These are phyloP conservation scores for Oreohelix idahoensis DNA, from an alignment of 1,140 invertebrate species.

Conservation along the genomic window DNA sequence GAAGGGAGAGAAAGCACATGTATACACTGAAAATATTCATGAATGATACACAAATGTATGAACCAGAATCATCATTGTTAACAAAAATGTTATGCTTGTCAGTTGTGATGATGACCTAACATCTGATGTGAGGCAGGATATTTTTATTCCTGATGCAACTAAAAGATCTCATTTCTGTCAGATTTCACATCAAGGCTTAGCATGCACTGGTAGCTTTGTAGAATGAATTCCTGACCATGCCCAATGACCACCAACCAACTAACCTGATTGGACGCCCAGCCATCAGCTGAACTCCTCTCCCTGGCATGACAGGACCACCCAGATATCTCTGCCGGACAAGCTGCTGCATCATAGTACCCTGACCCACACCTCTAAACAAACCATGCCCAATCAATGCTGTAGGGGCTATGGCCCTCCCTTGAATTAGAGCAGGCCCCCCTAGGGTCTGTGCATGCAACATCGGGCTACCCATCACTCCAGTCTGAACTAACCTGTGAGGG, in stretches of 20 bases:
- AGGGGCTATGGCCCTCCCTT: neutral
- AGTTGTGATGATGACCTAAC: too few species aligned
- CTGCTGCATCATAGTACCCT: conserved; percentile 28
- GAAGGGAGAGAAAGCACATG: too few species aligned
- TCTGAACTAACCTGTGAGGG: neutral
- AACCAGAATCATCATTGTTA: too few species aligned
- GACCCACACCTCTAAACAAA: conserved; percentile 4
- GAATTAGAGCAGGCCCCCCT: neutral
- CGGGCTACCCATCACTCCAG: conserved; percentile 7
- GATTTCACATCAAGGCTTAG: too few species aligned
- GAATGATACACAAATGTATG: too few species aligned
- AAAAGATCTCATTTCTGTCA: too few species aligned
- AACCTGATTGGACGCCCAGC: conserved; percentile 32
- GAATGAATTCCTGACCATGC: too few species aligned
- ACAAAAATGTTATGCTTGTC: too few species aligned
- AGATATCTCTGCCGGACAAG: conserved; percentile 37
- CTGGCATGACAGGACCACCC: conserved; percentile 34
- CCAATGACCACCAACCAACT: neutral
- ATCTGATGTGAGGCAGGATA: too few species aligned
- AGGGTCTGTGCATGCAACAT: neutral
- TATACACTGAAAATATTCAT: too few species aligned
- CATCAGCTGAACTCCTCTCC: conserved; percentile 35
- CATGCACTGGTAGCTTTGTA: too few species aligned
- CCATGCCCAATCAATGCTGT: neutral
- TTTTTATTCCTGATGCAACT: too few species aligned